Base-by-base conservation (phyloP, 2,113 vertebrate genomes). In the Euleptes europaea region DNA sequence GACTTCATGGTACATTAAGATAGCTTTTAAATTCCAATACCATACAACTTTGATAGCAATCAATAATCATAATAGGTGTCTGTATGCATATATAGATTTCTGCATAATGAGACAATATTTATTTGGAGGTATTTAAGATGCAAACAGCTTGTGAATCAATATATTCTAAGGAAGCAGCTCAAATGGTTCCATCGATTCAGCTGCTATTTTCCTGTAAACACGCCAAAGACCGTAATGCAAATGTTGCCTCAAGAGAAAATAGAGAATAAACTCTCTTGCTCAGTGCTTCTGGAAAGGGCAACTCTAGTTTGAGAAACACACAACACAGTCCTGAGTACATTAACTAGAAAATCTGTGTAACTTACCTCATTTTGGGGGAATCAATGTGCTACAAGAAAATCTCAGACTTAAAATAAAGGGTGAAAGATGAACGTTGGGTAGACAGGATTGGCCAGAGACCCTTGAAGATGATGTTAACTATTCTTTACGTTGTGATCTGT, bases 1-100 rank as follows among this genome's bases (percentile, higher is more conserved):
- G 54, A 38, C 77, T 49, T 73, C n/a, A 21, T 10, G 71, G 77
- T 72, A 15, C 84, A 85, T 85, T 85, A 72, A 73, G n/a, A 65
- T 28, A 51, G 42, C 57, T 73, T 73, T 73, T 49, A 35, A 33
- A 38, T 72, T 65, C 78, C 63, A 26, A 49, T 79, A 35, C 67
- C 51, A 79, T 35, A 9, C 31, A 72, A 23, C 57, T 80, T 80
- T 60, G 40, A 79, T 66, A 66, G 40, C n/a, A 73, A 85, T 85
- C 84, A 49, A 73, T 85, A 71, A 63, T 79, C 28, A 35, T 38
- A 15, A 35, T 14, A n/a, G 26, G 40, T 33, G 71, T 60, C 67
- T 73, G 23, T 65, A 65, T 17, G 47, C 67, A 47, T 63, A 19
- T 65, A 80, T 80, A 65, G 84, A 80, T 15, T 38, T 80, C 57